Conservation (phyloP, 2,113 vertebrate genomes). For the Colinus virginianus region DNA sequence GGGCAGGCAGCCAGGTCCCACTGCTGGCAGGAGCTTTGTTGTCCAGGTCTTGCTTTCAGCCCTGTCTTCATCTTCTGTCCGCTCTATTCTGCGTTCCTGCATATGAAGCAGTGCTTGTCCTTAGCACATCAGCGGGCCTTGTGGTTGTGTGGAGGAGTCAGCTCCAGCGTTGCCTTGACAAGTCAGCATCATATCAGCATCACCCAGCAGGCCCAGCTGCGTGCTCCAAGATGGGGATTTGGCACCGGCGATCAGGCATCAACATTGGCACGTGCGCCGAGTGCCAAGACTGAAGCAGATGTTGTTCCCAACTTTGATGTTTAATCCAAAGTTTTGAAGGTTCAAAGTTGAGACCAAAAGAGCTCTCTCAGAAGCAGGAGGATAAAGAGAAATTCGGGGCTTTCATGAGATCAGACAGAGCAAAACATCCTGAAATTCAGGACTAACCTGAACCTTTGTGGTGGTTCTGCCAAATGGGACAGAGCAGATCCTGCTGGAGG, state of each 20-base stretch:
- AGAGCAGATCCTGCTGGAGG: neutral
- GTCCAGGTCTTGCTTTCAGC: neutral
- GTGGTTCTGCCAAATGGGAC: neutral
- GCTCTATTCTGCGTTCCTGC: neutral
- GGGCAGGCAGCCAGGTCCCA: neutral
- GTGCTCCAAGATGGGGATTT: neutral
- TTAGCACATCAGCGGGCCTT: neutral
- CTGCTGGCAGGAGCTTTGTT: neutral
- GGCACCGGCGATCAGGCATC: conserved; percentile 12
- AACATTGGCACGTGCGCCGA: neutral
- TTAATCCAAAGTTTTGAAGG: conserved; percentile 43
- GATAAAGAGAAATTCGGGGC: conserved; percentile 24
- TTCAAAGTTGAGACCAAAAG: conserved; percentile 47
- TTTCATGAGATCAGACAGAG: conserved; percentile 45
- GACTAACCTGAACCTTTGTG: conserved; percentile 45
- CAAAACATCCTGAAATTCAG: conserved; percentile 42
- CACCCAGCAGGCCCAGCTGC: neutral
- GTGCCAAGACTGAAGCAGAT: neutral
- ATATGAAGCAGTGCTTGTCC: neutral
- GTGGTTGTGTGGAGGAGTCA: neutral
- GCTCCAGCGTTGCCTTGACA: conserved; percentile 43
- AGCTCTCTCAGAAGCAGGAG: conserved; percentile 16
- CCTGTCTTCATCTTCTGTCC: neutral
- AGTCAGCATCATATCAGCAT: conserved; percentile 40
- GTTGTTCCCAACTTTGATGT: conserved; percentile 63